Conservation (phyloP, 2,888 invertebrate genomes). For the Watsonalla cultraria region DNA sequence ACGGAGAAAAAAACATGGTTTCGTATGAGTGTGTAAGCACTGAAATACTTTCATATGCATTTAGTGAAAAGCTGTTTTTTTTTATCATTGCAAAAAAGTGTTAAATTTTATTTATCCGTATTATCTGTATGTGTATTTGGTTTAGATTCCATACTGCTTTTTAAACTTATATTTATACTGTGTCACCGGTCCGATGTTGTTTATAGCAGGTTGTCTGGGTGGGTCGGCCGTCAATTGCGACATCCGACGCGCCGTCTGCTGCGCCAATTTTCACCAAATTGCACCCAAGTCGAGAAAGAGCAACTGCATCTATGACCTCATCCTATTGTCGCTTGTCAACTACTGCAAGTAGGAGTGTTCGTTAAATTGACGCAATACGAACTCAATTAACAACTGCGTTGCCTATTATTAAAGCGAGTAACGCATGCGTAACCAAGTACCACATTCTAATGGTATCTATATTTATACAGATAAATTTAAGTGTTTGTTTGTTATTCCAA, state of each 20-base stretch:
- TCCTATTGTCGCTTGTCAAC: slow-evolving; percentile 16
- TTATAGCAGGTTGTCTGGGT: slow-evolving; percentile 18
- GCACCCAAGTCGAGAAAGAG: slow-evolving; percentile 31
- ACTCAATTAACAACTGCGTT: slow-evolving; percentile 20
- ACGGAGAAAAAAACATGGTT: too few species aligned
- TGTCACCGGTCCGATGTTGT: slow-evolving; percentile 1
- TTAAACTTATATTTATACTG: background rate
- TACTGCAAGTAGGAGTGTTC: slow-evolving; percentile 39
- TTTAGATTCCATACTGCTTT: background rate
- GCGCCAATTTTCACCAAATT: slow-evolving; percentile 50
- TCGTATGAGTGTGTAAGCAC: too few species aligned
- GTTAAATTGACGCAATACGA: slow-evolving; percentile 25
- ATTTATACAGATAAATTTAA: too few species aligned
- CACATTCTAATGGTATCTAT: too few species aligned
- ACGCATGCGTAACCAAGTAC: slow-evolving; percentile 50
- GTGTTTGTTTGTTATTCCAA: too few species aligned
- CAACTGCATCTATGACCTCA: slow-evolving; percentile 64
- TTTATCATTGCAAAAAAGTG: too few species aligned
- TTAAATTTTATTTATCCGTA: too few species aligned
- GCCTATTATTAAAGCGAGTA: slow-evolving; percentile 3
- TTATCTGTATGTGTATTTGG: background rate
- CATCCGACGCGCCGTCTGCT: slow-evolving; percentile 70
- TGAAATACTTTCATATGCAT: too few species aligned
- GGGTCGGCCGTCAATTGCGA: slow-evolving; percentile 46
- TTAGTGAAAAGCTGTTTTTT: background rate